These are phyloP conservation scores for Drosophila guanche DNA, from an alignment of 1,140 invertebrate genomes.

Conservation along the genomic window DNA sequence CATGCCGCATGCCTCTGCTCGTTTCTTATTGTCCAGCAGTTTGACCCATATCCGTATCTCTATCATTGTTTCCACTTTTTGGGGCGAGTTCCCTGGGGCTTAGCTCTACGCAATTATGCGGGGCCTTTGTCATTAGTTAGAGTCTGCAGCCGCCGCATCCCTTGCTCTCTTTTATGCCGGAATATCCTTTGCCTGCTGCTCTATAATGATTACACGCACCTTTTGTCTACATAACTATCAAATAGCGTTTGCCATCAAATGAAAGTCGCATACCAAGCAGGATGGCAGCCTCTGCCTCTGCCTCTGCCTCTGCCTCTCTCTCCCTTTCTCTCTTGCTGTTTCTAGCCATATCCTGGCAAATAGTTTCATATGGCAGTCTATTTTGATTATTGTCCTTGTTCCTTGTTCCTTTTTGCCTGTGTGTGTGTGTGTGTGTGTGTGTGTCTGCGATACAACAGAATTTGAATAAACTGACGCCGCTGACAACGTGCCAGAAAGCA, in stretches of 20 bases:
- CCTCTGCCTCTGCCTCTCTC: background rate
- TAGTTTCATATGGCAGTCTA: slow-evolving; percentile 77
- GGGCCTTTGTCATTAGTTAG: slow-evolving; percentile 40
- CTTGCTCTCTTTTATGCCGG: background rate
- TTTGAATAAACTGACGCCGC: slow-evolving; percentile 56
- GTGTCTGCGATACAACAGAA: slow-evolving; percentile 34
- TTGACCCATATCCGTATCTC: slow-evolving; percentile 52
- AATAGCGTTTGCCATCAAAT: slow-evolving; percentile 30
- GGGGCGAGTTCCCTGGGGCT: background rate
- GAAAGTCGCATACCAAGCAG: slow-evolving; percentile 48
- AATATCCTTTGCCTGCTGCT: slow-evolving; percentile 28
- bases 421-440: slow-evolving; percentile 1
- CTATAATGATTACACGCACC: slow-evolving; percentile 60
- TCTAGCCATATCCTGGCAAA: slow-evolving; percentile 40
- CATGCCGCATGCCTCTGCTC: too few species aligned
- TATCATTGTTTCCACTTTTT: slow-evolving; percentile 16
- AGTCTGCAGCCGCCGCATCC: background rate
- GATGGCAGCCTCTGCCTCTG: slow-evolving; percentile 24
- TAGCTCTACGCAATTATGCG: slow-evolving; percentile 40
- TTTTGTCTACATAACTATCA: slow-evolving; percentile 16
- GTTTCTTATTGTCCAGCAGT: slow-evolving; percentile 39
- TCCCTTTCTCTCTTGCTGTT: background rate
- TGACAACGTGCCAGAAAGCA: slow-evolving; percentile 51
- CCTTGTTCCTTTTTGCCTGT: slow-evolving; percentile 5
- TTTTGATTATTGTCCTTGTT: slow-evolving; percentile 54